Conservation (phyloP, 2,113 vertebrate species). For the Ranitomeya variabilis region DNA sequence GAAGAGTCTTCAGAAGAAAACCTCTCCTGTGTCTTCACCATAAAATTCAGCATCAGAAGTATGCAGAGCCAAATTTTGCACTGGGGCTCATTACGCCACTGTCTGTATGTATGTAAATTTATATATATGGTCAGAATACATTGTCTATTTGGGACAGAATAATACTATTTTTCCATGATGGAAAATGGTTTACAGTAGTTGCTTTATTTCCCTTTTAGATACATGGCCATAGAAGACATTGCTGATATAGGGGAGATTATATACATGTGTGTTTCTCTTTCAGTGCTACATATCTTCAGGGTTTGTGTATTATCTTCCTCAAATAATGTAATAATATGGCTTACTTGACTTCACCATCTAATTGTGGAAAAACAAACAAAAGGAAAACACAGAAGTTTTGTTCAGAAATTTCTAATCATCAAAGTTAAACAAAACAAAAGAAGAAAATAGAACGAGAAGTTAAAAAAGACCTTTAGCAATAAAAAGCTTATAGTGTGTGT, state of each 20-base stretch:
- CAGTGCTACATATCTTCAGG: background rate
- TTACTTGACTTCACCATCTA: slow-evolving; percentile 15
- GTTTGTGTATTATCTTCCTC: background rate
- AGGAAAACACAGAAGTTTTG: slow-evolving; percentile 1
- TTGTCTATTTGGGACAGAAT: background rate
- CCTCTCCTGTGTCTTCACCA: no score
- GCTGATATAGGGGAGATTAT: background rate
- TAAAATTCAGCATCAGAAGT: no score
- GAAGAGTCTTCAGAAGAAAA: no score
- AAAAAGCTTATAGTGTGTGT: slow-evolving; percentile 18
- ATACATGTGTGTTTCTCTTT: background rate
- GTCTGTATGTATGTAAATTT: no score
- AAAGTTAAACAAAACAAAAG: slow-evolving; percentile 30
- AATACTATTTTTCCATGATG: background rate
- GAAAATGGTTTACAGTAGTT: background rate
- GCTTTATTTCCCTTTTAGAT: background rate
- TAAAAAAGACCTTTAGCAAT: slow-evolving; percentile 1
- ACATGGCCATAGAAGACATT: background rate
- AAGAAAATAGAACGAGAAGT: slow-evolving; percentile 14
- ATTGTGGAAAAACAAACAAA: slow-evolving; percentile 38
- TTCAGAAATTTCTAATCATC: background rate
- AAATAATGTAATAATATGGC: background rate
- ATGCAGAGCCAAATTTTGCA: no score
- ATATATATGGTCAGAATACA: no score
- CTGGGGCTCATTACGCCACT: no score